Evolutionary conservation across 2,888 invertebrate species (phyloP), one percentile per base, ranked within the genome.

Genomic region (Desoria tigrina): DNA sequence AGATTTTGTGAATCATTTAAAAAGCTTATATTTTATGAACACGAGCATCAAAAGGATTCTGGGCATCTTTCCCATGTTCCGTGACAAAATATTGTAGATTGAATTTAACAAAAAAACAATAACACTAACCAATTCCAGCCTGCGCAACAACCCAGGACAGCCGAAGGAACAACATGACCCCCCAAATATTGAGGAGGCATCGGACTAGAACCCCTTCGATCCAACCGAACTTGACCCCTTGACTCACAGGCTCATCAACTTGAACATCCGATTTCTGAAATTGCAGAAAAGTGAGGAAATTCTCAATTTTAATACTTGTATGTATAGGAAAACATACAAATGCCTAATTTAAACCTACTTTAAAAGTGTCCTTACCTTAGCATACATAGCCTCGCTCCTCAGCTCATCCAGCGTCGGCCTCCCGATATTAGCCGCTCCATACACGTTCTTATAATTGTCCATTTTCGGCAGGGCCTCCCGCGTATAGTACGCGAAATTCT

Each of bases 161-260:
- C 28, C 85, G 81, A 63, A 85, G 79, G 77, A 86, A 86, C 59
- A 86, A 79, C 84, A 86, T 86, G 68, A 85, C 85, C 61, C 85
- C 69, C 81, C 84, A 85, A 63, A 77, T 77, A 59, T 77, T 77
- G 32, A 85, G 80, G 53, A 86, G 79, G 78, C 85, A 85, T 64
- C 76, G 59, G 3, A 76, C 74, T 42, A 75, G 72, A 16, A 75
- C 74, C 23, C 76, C 76, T 63, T 76, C 74, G 56, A 76, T 76
- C 76, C 76, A 76, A 16, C 76, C 74, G 57, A 76, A 76, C 65
- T 76, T 76, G 14, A 72, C 71, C 11, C 72, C 69, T n/a, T 24
- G 32, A 42, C 73, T 71, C n/a, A 50, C 66, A 11, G 57, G 59
- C 42, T 72, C 75, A 42, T 74, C 72, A 7, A 23, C 37, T 1